A percentile compares a stretch with the other conserved stretches of the same genome.
These are phyloP conservation scores for Sinosuthora webbiana DNA, from an alignment of 2,113 vertebrate genomes.

Conservation along the genomic window DNA sequence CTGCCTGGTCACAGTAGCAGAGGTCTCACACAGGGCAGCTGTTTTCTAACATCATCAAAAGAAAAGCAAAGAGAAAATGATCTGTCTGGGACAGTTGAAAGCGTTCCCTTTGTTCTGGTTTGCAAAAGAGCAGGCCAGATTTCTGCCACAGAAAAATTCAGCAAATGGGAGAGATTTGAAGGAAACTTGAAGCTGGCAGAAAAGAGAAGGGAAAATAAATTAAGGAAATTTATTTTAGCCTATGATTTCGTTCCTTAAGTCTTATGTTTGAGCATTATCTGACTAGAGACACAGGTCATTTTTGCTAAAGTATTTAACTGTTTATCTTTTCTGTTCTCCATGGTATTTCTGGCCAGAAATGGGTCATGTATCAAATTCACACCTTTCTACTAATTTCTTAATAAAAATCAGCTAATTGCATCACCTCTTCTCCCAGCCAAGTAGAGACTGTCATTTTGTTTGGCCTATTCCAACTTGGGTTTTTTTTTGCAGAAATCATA, in stretches of 20 bases:
- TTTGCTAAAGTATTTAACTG: not conserved
- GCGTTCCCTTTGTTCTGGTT: not conserved
- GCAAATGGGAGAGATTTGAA: not conserved
- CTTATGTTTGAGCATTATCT: not conserved
- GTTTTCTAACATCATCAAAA: not conserved
- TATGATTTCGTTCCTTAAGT: not conserved
- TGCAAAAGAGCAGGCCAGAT: not conserved
- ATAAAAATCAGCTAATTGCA: conserved; percentile 25
- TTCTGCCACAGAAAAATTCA: conserved; percentile 1
- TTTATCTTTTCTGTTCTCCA: not conserved
- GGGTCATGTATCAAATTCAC: not conserved
- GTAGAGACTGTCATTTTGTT: not conserved
- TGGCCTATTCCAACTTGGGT: not conserved
- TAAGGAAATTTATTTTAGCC: not conserved
- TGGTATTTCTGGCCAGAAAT: not conserved
- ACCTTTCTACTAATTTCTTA: not conserved
- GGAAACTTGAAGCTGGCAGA: not conserved
- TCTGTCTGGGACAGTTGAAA: not conserved
- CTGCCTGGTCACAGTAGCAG: not conserved
- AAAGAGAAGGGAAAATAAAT: conserved; percentile 18
- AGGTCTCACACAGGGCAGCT: not conserved
- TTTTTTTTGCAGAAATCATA: not conserved
- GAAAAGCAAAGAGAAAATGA: not conserved
- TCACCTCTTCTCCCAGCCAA: not conserved
- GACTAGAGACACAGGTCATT: not conserved